Evolutionary conservation across 2,113 vertebrate species (phyloP), one percentile per base, ranked within the genome.

Genomic region (Amia ocellicauda): DNA sequence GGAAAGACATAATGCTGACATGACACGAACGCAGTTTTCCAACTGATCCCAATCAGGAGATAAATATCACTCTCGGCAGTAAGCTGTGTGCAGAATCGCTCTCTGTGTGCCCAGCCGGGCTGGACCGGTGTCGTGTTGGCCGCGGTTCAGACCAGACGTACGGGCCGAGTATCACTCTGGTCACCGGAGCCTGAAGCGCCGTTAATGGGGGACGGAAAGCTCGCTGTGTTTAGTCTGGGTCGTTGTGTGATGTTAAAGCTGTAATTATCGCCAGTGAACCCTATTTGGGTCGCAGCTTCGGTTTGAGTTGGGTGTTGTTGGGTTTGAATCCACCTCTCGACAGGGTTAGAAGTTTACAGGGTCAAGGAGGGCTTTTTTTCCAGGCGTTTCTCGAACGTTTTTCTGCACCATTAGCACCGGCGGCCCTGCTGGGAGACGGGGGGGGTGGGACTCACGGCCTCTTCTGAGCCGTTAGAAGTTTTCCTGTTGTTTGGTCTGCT

Each of bases 31-130:
- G 57, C 68, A 36, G 65, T 73, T n/a, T 81, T 83, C 79, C 79
- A 76, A 82, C 77, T 81, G 83, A 91, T 90, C 87, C 78, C 73
- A 88, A 85, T 89, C 86, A 84, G 80, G 69, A 79, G 86, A 90
- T 90, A 86, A 87, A 77, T 82, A 91, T 81, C 82, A 68, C 76
- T 82, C 88, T 85, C 75, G 63, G 63, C 69, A 71, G 70, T 79
- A 78, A 83, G 78, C 80, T 76, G 76, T 79, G 80, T 78, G 87
- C 79, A 77, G 58, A 69, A 78, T 69, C 75, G 75, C 80, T 77
- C 83, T 77, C 83, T 82, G 77, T 74, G 60, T 87, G 80, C 85
- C 72, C 80, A 58, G 60, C 82, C 71, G 82, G 76, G 81, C 78
- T 88, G 86, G 84, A 84, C 74, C n/a, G 1, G 74, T 76, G 73